These are phyloP conservation scores for Drosophila meridiana DNA, from an alignment of 2,888 invertebrate species.

Conservation along the genomic window DNA sequence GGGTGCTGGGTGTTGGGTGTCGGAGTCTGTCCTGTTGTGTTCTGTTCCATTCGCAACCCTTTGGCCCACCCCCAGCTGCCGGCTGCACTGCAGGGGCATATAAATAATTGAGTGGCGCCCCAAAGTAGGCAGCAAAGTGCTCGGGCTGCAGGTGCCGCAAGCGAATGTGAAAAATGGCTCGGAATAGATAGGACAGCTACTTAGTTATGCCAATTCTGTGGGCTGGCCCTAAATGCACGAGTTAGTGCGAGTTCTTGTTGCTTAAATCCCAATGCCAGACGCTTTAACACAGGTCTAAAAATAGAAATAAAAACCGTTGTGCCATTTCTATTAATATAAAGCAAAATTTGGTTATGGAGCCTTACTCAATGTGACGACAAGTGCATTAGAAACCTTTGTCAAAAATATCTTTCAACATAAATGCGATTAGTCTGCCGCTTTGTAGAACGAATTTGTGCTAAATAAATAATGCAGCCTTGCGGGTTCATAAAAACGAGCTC, in stretches of 20 bases:
- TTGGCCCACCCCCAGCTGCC: not conserved
- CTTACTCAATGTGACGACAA: not conserved
- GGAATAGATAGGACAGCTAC: constrained; percentile 24
- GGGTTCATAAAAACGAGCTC: not conserved
- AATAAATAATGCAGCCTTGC: constrained; percentile 2
- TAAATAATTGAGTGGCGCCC: constrained; percentile 77
- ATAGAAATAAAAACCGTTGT: not conserved
- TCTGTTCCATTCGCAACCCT: not conserved
- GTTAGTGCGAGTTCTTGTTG: not conserved
- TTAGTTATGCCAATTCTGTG: constrained; percentile 67
- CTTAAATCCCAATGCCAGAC: not conserved
- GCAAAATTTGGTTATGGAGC: no score
- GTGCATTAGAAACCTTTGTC: not conserved
- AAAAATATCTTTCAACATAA: not conserved
- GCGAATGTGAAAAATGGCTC: constrained; percentile 32
- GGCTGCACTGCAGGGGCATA: constrained; percentile 67
- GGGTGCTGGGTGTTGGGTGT: no score
- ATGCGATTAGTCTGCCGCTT: not conserved
- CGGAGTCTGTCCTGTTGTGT: constrained; percentile 1
- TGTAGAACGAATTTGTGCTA: not conserved
- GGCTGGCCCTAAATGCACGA: constrained; percentile 36
- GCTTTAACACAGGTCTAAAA: not conserved
- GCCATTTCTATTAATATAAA: no score
- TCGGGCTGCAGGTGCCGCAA: constrained; percentile 61
- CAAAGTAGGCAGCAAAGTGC: constrained; percentile 68